A percentile compares a stretch with the other conserved stretches of the same genome.
These are phyloP conservation scores for Silurus asotus DNA, from an alignment of 2,113 vertebrate genomes.

Conservation along the genomic window DNA sequence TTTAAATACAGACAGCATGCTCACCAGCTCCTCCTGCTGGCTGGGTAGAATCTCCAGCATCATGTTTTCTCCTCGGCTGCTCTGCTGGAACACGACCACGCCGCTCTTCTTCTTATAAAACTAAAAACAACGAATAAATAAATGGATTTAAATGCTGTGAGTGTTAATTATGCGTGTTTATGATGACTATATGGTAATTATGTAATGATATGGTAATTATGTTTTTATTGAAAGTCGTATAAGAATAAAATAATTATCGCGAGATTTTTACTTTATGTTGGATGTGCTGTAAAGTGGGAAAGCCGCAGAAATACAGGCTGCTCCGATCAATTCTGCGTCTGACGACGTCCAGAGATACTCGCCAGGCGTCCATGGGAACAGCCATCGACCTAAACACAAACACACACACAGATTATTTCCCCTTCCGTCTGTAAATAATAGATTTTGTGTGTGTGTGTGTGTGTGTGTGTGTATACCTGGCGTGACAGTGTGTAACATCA, in stretches of 20 bases:
- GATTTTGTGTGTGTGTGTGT: neutral
- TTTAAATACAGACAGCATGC: slow-evolving; percentile 21
- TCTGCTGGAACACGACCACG: slow-evolving; percentile 94
- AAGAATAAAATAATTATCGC: neutral
- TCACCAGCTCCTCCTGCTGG: slow-evolving; percentile 77
- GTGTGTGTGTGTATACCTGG: slow-evolving; percentile 72
- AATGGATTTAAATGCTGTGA: no score
- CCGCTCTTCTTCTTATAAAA: slow-evolving; percentile 90
- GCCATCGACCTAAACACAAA: slow-evolving; percentile 71
- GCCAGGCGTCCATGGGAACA: slow-evolving; percentile 91
- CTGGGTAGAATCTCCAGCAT: slow-evolving; percentile 82
- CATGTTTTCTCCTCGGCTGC: slow-evolving; percentile 95
- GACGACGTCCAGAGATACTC: slow-evolving; percentile 77
- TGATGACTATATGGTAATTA: neutral
- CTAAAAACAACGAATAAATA: slow-evolving; percentile 64
- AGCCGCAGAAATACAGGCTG: slow-evolving; percentile 92
- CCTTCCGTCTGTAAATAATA: neutral
- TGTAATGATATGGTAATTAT: neutral
- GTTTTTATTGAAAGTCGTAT: neutral
- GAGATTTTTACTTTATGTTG: slow-evolving; percentile 84
- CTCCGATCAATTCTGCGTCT: slow-evolving; percentile 79
- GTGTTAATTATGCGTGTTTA: neutral
- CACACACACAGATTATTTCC: neutral
- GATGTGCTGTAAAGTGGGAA: slow-evolving; percentile 95
- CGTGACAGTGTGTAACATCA: slow-evolving; percentile 77